Base-by-base conservation (phyloP, 2,888 invertebrate genomes). In the Eupithecia inturbata region DNA sequence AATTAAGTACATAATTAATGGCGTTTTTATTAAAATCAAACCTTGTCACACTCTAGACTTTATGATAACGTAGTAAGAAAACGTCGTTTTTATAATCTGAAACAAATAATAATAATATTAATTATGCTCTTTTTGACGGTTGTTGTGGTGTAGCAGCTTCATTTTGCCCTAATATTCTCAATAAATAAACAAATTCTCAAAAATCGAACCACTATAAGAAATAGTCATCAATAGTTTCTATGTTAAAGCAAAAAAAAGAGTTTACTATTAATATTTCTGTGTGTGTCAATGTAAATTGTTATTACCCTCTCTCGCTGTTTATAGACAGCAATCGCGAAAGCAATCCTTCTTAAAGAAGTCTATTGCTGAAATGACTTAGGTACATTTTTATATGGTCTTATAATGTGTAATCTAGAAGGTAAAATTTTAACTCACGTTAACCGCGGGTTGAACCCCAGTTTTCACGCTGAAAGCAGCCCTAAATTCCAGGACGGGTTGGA, bases 21-120 rank as follows among this genome's bases (percentile, higher is more conserved):
- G 9, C 10, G 10, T 7, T 22, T 53, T 53, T 22, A 12, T 10
- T 53, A 1, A 9, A 22, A 53, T 10, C 3, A 22, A 12, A 22
- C 1, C 3, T 26, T 26, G 12, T 70, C 76, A 79, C 70, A 84
- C 78, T 67, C 72, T 82, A 3, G 83, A 76, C 76, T 85, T 85
- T 33, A 85, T 77, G 82, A 86, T 85, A 0, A 84, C 82, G 72
- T 84, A 86, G 70, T 83, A 85, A 12, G 85, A 84, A 77, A 85
- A 85, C 33, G 84, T 83, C 0, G 86, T 84, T 79, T 85, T 86
- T 66, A 85, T 77, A 39, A 85, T 85, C 86, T 86, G 84, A 73
- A 86, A 86, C 68, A 76, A 77, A 77, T 74, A 70, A 53, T 19
- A 45, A 41, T 16, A 39, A 14, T 41, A 16, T 19, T 19, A 45